These are phyloP conservation scores for Acronicta leporina DNA, from an alignment of 2,888 invertebrate genomes.

Conservation along the genomic window DNA sequence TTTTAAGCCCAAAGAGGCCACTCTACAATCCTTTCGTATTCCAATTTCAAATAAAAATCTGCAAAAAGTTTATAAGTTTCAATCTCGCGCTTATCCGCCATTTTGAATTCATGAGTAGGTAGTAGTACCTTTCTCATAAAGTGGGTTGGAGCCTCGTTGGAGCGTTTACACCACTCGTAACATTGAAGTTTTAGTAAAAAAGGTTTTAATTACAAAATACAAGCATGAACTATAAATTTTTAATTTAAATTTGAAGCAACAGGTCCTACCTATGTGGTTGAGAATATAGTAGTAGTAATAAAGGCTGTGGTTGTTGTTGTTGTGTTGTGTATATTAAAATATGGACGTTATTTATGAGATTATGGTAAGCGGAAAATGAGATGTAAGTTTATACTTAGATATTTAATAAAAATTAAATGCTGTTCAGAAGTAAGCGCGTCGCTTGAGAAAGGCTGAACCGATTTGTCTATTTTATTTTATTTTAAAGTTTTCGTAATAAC, in stretches of 20 bases:
- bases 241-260: slow-evolving; percentile 18
- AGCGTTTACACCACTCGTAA: neutral
- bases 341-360: too few relatives aligned
- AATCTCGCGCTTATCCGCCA: slow-evolving; percentile 1
- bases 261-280: slow-evolving; percentile 4
- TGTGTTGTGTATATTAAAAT: too few relatives aligned
- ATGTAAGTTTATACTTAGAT: too few relatives aligned
- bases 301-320: too few relatives aligned
- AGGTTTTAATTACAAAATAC: neutral
- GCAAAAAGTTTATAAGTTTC: neutral
- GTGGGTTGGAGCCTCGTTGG: neutral
- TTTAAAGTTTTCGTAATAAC: too few relatives aligned
- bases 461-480: too few relatives aligned
- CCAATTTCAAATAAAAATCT: neutral
- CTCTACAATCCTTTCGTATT: neutral
- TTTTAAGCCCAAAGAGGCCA: neutral
- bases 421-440: too few relatives aligned
- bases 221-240: slow-evolving; percentile 8
- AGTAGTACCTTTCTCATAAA: neutral
- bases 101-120: slow-evolving; percentile 4
- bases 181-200: neutral
- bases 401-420: too few relatives aligned
- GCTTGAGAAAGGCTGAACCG: too few relatives aligned
- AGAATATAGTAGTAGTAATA: too few relatives aligned
- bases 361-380: too few relatives aligned